Percentiles rank a stretch among this genome's conserved stretches.
Evolutionary conservation across 2,797 vertebrate species (phyloP).

Genomic region (Cottoperca gobio): DNA sequence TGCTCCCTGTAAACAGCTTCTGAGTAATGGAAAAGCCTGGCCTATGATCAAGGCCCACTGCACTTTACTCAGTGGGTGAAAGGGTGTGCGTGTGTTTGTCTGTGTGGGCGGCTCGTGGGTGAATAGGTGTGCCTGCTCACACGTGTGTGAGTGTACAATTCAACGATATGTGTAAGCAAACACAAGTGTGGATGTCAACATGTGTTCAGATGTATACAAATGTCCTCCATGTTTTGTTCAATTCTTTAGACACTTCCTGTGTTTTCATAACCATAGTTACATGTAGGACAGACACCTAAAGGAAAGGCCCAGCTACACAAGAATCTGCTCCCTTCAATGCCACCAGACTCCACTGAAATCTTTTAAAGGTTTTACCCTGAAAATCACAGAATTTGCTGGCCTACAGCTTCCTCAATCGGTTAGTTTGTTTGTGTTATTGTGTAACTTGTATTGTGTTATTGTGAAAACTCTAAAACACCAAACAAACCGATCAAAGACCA

Average conservation of each 20-base stretch:
- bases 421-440: too few species aligned
- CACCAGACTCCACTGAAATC: too few species aligned
- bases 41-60: slow-evolving; percentile 49
- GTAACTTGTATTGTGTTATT: too few species aligned
- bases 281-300: too few species aligned
- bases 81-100: slow-evolving; percentile 12
- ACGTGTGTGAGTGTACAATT: slow-evolving; percentile 25
- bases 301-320: too few species aligned
- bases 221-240: slow-evolving; percentile 42
- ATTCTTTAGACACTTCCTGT: slow-evolving; percentile 32
- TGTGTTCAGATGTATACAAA: slow-evolving; percentile 36
- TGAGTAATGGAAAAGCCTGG: slow-evolving; percentile 65
- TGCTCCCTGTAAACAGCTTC: slow-evolving; percentile 64
- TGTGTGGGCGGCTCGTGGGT: slow-evolving; percentile 15
- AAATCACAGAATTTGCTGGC: too few species aligned
- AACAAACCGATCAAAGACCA: too few species aligned
- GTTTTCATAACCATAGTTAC: slow-evolving; percentile 62
- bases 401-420: too few species aligned
- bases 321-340: too few species aligned
- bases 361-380: too few species aligned
- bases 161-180: slow-evolving; percentile 1
- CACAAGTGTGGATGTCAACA: slow-evolving; percentile 3
- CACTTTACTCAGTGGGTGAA: slow-evolving; percentile 48
- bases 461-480: too few species aligned
- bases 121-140: slow-evolving; percentile 18